phyloP scores from a whole-genome alignment of 2,888 invertebrate genomes.

The Ophion ventricosus region DNA sequence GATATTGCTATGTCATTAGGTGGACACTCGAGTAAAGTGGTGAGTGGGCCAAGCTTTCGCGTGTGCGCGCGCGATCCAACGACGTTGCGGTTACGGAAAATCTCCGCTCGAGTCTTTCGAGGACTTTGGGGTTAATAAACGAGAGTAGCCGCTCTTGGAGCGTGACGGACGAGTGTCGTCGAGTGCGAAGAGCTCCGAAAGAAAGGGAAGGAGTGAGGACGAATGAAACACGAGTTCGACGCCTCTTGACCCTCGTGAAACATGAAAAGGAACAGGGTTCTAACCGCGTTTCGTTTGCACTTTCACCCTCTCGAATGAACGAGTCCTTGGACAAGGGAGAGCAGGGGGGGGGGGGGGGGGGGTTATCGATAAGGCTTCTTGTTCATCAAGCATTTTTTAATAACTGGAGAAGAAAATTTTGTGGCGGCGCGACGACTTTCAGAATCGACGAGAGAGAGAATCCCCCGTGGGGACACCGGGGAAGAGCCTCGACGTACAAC shows the following conservation, averaged over 20 bases:
- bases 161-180: neutral
- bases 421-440: neutral
- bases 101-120: neutral
- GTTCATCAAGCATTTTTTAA: neutral
- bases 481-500: slow-evolving; percentile 84
- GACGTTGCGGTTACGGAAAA: neutral
- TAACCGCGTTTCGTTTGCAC: neutral
- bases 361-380: neutral
- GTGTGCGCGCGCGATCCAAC: neutral
- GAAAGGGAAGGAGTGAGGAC: neutral
- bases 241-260: slow-evolving; percentile 23
- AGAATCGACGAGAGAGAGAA: slow-evolving; percentile 61
- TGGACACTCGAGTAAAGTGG: neutral
- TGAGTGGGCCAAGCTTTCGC: neutral
- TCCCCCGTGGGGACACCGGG: slow-evolving; percentile 73
- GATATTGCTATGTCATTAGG: neutral
- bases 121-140: neutral
- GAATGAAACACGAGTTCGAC: neutral
- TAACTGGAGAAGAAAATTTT: neutral
- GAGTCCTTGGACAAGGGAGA: neutral
- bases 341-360: too few species aligned
- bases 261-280: neutral
- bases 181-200: neutral
- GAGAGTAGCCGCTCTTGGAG: neutral
- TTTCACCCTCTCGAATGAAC: neutral